phyloP scores from a whole-genome alignment of 2,113 vertebrate species.

The Rhinoderma darwinii region DNA sequence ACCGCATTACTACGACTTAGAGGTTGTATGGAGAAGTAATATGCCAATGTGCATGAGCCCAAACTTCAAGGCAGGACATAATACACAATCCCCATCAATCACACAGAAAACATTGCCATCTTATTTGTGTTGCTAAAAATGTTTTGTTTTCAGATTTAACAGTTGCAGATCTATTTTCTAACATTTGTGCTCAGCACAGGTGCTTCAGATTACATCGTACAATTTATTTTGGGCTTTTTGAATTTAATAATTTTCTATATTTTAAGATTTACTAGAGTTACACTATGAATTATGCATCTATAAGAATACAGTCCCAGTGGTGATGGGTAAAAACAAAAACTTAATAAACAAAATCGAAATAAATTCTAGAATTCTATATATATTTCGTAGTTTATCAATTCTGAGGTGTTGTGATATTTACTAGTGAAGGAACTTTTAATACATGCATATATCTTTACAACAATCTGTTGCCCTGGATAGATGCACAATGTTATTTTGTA shows the following conservation, averaged over 20 bases:
- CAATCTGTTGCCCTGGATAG: not conserved
- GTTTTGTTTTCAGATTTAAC: not conserved
- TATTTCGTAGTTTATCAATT: not conserved
- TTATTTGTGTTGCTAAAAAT: conserved; percentile 6
- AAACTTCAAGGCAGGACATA: too few species aligned
- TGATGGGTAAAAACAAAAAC: not conserved
- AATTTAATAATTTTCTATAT: conserved; percentile 13
- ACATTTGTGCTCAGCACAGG: not conserved
- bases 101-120: not conserved
- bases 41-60: too few species aligned
- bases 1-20: too few species aligned
- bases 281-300: conserved; percentile 1
- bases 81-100: not conserved
- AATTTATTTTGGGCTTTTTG: not conserved
- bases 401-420: not conserved
- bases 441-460: not conserved
- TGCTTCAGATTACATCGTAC: not conserved
- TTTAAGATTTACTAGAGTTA: not conserved
- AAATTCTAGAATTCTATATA: not conserved
- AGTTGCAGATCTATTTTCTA: not conserved
- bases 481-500: not conserved
- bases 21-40: too few species aligned
- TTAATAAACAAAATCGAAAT: not conserved
- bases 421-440: not conserved
- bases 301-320: not conserved